Conservation (phyloP, 2,888 invertebrate genomes). For the Coecobrya sp. region DNA sequence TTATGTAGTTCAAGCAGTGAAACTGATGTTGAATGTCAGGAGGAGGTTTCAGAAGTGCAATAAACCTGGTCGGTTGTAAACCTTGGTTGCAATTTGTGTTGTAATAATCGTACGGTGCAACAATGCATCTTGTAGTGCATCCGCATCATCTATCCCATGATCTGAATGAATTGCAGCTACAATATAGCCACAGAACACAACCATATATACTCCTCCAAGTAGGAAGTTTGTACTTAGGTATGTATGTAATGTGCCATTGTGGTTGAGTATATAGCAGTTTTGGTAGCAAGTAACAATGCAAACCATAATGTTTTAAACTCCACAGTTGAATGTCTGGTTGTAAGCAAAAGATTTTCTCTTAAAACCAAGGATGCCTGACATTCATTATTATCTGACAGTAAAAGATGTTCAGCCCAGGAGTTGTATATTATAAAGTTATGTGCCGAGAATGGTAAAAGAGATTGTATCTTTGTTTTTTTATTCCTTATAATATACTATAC, state of each 20-base stretch:
- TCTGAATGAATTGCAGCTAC: conserved; percentile 48
- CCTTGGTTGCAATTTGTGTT: conserved; percentile 67
- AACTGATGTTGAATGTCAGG: conserved; percentile 70
- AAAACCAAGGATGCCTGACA: conserved; percentile 60
- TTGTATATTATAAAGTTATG: background rate
- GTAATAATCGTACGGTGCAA: conserved; percentile 54
- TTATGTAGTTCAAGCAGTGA: conserved; percentile 51
- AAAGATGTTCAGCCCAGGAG: conserved; percentile 40
- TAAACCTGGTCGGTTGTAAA: conserved; percentile 75
- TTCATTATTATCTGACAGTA: conserved; percentile 63
- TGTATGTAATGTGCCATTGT: conserved; percentile 8
- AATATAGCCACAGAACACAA: background rate
- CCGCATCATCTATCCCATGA: conserved; percentile 27
- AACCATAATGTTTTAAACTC: conserved; percentile 38
- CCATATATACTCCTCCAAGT: background rate
- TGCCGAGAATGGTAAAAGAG: conserved; percentile 39
- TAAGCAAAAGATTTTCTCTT: conserved; percentile 61
- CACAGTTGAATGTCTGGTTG: conserved; percentile 47
- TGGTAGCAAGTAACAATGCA: conserved; percentile 20
- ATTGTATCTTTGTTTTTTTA: conserved; percentile 49
- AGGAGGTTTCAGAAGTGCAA: conserved; percentile 75
- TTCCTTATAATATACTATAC: background rate
- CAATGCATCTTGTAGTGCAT: conserved; percentile 59
- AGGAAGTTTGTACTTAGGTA: conserved; percentile 23
- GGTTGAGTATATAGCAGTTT: conserved; percentile 21